Percentiles rank a stretch among this genome's conserved stretches.
phyloP scores from a whole-genome alignment of 2,797 vertebrate genomes.

The Urophycis tenuis region DNA sequence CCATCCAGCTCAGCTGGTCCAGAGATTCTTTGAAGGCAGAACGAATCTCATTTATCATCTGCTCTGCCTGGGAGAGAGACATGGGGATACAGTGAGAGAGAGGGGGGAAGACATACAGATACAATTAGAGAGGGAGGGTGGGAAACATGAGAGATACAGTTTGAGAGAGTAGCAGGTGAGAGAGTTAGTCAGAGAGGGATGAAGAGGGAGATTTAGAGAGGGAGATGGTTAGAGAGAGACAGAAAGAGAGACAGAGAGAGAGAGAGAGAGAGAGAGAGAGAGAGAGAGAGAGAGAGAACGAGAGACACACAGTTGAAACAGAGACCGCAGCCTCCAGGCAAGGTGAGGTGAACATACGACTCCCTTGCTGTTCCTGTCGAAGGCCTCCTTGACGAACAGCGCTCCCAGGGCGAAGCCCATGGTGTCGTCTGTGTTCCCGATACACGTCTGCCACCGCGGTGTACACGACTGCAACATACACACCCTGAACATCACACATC shows the following conservation, averaged over 20 bases:
- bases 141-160: neutral
- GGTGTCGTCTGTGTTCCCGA: conserved; percentile 91
- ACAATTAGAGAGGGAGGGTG: neutral
- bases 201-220: neutral
- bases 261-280: neutral
- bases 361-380: conserved; percentile 93
- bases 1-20: conserved; percentile 88
- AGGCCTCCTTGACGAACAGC: conserved; percentile 92
- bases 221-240: neutral
- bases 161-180: neutral
- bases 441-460: conserved; percentile 95
- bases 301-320: neutral
- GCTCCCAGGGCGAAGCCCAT: conserved; percentile 92
- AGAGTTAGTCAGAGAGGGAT: neutral
- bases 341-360: conserved; percentile 75
- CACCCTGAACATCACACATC: too few relatives aligned
- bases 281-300: neutral
- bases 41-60: conserved; percentile 91
- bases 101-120: neutral
- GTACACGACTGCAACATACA: conserved; percentile 79
- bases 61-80: conserved; percentile 75
- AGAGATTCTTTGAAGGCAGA: conserved; percentile 83
- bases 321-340: too few relatives aligned
- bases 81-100: neutral
- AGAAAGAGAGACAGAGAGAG: neutral